Conservation (phyloP, 2,113 vertebrate genomes). For the Channa argus region DNA sequence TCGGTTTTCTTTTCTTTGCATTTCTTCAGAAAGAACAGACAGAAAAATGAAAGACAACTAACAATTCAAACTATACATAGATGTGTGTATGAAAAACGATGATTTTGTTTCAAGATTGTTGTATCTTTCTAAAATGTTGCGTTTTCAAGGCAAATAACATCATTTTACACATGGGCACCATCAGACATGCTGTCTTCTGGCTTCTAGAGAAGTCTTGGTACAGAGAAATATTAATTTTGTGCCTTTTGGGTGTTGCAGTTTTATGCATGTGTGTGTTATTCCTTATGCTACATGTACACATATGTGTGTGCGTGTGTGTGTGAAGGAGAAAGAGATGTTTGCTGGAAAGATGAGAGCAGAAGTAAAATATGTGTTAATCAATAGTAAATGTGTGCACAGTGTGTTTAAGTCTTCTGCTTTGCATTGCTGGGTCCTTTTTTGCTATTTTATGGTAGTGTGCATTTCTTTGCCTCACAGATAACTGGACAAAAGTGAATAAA, state of each 20-base stretch:
- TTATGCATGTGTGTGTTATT: slow-evolving; percentile 10
- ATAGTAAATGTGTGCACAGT: slow-evolving; percentile 59
- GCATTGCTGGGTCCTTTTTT: not conserved
- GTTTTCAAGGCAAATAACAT: too few relatives aligned
- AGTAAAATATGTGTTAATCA: slow-evolving; percentile 17
- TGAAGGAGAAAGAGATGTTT: slow-evolving; percentile 19
- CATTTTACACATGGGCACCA: not conserved
- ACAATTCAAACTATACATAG: too few relatives aligned
- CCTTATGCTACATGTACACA: slow-evolving; percentile 9
- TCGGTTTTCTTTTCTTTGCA: not conserved
- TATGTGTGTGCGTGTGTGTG: slow-evolving; percentile 13
- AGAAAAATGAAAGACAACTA: too few relatives aligned
- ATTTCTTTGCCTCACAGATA: not conserved
- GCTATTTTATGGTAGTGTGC: not conserved
- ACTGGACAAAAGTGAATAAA: not conserved
- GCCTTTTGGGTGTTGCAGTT: slow-evolving; percentile 26
- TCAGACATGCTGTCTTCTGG: not conserved
- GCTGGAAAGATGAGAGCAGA: slow-evolving; percentile 42
- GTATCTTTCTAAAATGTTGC: too few relatives aligned
- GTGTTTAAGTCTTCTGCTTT: slow-evolving; percentile 19
- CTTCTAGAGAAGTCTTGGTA: slow-evolving; percentile 6
- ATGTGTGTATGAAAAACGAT: too few relatives aligned
- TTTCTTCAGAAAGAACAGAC: not conserved
- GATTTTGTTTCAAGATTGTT: too few relatives aligned
- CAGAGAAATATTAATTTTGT: not conserved